Evolutionary conservation across 2,888 invertebrate species (phyloP).

Genomic region (Myopa tessellatipennis): DNA sequence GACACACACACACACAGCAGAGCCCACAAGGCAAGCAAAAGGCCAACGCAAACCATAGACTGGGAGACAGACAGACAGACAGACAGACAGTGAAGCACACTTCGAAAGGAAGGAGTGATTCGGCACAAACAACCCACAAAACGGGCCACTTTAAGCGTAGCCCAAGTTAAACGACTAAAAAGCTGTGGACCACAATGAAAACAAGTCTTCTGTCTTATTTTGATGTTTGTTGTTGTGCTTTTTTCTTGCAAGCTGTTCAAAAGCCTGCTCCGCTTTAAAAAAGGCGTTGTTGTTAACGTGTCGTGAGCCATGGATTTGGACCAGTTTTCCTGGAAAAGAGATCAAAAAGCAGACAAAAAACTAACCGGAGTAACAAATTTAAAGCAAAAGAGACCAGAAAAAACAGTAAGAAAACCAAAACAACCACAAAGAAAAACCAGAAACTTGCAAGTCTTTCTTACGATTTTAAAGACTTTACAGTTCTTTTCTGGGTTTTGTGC

Average conservation of each 20-base stretch:
- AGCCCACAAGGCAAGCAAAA: not conserved
- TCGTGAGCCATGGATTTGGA: constrained; percentile 19
- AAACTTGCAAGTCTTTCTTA: too few relatives aligned
- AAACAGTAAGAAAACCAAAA: too few relatives aligned
- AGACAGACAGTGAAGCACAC: not conserved
- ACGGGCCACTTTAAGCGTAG: not conserved
- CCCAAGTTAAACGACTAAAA: too few relatives aligned
- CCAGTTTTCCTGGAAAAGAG: constrained; percentile 5
- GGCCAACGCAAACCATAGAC: not conserved
- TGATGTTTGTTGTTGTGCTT: not conserved
- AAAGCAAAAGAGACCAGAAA: not conserved
- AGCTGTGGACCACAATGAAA: not conserved
- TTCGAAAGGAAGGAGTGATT: not conserved
- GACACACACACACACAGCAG: not conserved
- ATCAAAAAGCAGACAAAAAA: not conserved
- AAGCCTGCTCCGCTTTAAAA: not conserved
- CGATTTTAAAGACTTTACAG: too few relatives aligned
- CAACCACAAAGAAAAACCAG: too few relatives aligned
- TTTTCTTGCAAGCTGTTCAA: not conserved
- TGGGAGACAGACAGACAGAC: not conserved
- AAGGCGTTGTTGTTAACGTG: constrained; percentile 31
- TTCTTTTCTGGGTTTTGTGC: too few relatives aligned
- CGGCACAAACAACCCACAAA: not conserved
- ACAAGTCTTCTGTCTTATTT: not conserved
- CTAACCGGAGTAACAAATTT: too few relatives aligned